Base-by-base conservation (phyloP, 2,113 vertebrate genomes). In the Chroicocephalus ridibundus region DNA sequence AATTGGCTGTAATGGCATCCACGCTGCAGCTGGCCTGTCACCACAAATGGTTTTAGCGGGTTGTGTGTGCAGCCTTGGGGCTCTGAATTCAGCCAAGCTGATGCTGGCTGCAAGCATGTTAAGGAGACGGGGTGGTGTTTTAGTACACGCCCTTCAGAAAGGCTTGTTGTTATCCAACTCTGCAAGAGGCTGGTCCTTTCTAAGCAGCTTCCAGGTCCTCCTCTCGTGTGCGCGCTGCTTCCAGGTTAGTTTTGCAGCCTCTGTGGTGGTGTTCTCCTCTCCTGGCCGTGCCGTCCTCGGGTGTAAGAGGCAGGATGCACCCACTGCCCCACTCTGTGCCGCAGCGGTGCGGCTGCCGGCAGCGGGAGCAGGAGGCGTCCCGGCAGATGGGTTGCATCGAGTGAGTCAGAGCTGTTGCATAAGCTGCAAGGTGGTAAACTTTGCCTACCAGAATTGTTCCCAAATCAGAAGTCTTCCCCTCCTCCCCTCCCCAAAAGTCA, bases 261-360 rank as follows among this genome's bases (percentile, higher is more conserved):
- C 62, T 12, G 4, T 8, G 13, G 26, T 71, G 62, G 15, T 3
- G 0, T 71, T 62, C n/a, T n/a, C 7, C 38, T n/a, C 9, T 68
- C 19, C 17, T 0, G 4, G 10, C 11, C 7, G 0, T 5, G 5
- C 13, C 36, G 3, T 15, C 19, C 58, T 46, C 1, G 2, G 22
- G 40, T 24, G 16, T 9, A 18, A 60, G 62, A 44, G 20, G 13
- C 32, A 44, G 64, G 68, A 19, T 15, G 17, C 11, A 6, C 7
- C 20, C 1, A 2, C n/a, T 83, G 47, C 16, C 47, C 34, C 0
- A 4, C 65, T 15, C 2, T 0, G 5, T 29, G 62, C 24, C 0
- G 0, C 22, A 3, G 34, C 1, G 0, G 36, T 15, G 54, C 0
- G 6, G 46, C 42, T 32, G 71, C 34, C 1, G 8, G 38, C 6